These are phyloP conservation scores for Elymnias hypermnestra DNA, from an alignment of 1,140 invertebrate genomes.

Conservation along the genomic window DNA sequence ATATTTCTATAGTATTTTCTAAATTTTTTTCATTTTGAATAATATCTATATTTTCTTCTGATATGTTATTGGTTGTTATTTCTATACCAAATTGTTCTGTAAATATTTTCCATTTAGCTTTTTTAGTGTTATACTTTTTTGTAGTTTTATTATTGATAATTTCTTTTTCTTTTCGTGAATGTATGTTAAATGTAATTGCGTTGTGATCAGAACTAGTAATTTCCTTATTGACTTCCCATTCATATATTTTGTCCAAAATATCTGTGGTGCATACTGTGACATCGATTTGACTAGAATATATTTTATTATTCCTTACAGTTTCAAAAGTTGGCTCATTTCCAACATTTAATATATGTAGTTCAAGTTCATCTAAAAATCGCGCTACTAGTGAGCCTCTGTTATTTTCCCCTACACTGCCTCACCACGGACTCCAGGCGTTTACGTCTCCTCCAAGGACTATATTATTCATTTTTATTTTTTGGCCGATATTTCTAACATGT, in stretches of 20 bases:
- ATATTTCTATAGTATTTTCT: no score
- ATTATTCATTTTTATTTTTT: background rate
- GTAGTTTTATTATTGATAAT: background rate
- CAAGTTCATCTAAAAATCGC: slow-evolving; percentile 17
- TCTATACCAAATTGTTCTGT: background rate
- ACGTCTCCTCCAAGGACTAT: slow-evolving; percentile 14
- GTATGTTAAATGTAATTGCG: background rate
- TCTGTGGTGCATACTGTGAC: slow-evolving; percentile 11
- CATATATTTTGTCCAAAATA: slow-evolving; percentile 10
- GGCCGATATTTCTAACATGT: background rate
- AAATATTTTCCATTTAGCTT: slow-evolving; percentile 4
- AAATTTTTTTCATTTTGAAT: no score
- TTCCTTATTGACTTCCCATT: background rate
- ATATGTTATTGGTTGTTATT: background rate
- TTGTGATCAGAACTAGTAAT: slow-evolving; percentile 3
- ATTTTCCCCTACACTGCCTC: slow-evolving; percentile 30
- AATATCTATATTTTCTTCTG: background rate
- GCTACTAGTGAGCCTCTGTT: slow-evolving; percentile 15
- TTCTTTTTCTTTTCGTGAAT: background rate
- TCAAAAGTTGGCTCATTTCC: slow-evolving; percentile 31
- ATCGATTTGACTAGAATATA: slow-evolving; percentile 21
- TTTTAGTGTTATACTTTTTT: slow-evolving; percentile 4
- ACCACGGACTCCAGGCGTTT: slow-evolving; percentile 39
- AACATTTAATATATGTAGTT: slow-evolving; percentile 25
- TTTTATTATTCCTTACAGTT: slow-evolving; percentile 7